Evolutionary conservation across 2,113 vertebrate genomes (phyloP).

Genomic region (Anser cygnoides): DNA sequence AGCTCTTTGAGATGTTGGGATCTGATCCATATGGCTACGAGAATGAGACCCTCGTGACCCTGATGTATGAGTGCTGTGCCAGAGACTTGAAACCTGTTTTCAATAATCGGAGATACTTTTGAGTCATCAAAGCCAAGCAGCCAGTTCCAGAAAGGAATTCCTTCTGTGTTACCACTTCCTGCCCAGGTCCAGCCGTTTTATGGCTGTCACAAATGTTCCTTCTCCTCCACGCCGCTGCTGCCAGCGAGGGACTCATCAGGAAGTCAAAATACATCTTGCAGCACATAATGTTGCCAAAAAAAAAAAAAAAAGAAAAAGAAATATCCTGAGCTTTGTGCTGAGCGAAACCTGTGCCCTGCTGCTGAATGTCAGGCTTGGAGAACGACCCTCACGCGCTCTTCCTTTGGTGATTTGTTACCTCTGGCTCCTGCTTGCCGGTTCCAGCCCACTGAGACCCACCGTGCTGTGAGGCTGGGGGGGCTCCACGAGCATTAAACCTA

Average conservation of each 20-base stretch:
- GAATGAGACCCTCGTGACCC: neutral
- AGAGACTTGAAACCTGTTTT: neutral
- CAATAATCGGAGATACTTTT: neutral
- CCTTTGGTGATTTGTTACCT: neutral
- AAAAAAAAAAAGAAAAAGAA: neutral
- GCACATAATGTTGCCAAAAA: neutral
- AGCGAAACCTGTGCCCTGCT: neutral
- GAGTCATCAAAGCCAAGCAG: neutral
- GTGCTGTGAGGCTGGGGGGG: neutral
- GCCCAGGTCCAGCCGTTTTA: accelerated
- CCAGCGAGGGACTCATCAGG: neutral
- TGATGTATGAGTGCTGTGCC: neutral
- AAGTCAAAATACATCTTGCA: neutral
- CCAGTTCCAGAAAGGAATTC: neutral
- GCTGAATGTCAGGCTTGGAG: neutral
- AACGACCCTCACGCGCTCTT: neutral
- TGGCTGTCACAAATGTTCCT: neutral
- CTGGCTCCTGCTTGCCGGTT: accelerated
- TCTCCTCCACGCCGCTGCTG: neutral
- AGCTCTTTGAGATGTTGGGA: neutral
- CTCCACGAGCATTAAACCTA: neutral
- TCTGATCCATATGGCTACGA: neutral
- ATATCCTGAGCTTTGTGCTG: neutral
- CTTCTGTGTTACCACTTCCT: neutral
- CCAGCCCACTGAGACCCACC: accelerated